Conservation (phyloP, 2,113 vertebrate species). For the Cervus canadensis region DNA sequence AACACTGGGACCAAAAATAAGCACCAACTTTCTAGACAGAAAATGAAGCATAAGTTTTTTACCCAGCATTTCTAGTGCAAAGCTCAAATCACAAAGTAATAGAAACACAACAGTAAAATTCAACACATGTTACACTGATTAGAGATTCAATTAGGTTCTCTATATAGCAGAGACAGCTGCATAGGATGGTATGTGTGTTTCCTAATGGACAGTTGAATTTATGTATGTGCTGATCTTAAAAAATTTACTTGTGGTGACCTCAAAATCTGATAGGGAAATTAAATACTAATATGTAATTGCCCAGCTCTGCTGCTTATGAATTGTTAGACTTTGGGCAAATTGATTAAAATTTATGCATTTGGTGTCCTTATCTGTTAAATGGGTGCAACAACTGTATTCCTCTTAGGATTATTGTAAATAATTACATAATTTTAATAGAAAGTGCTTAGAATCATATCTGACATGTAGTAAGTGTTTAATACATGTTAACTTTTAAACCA, state of each 20-base stretch:
- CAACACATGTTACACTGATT: background rate
- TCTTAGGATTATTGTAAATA: background rate
- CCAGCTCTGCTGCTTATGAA: background rate
- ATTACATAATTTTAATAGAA: background rate
- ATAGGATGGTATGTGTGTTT: conserved; percentile 1
- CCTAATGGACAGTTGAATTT: conserved; percentile 64
- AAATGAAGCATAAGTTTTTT: conserved; percentile 38
- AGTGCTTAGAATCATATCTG: background rate
- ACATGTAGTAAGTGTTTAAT: background rate
- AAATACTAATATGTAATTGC: background rate
- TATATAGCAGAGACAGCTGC: conserved; percentile 77
- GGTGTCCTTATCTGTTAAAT: background rate
- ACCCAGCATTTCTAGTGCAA: conserved; percentile 42
- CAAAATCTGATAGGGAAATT: conserved; percentile 56
- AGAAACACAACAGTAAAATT: conserved; percentile 51
- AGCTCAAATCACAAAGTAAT: conserved; percentile 59
- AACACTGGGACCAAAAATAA: background rate
- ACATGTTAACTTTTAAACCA: background rate
- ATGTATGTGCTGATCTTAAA: conserved; percentile 67
- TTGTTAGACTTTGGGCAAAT: background rate
- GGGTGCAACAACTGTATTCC: background rate
- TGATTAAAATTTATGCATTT: background rate
- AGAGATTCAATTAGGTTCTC: conserved; percentile 59
- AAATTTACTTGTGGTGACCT: conserved; percentile 53
- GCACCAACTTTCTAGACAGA: conserved; percentile 44